Evolutionary conservation across 64 coral and sea anemone species (phyloP).

Genomic region (Dendrophyllia cribrosa): DNA sequence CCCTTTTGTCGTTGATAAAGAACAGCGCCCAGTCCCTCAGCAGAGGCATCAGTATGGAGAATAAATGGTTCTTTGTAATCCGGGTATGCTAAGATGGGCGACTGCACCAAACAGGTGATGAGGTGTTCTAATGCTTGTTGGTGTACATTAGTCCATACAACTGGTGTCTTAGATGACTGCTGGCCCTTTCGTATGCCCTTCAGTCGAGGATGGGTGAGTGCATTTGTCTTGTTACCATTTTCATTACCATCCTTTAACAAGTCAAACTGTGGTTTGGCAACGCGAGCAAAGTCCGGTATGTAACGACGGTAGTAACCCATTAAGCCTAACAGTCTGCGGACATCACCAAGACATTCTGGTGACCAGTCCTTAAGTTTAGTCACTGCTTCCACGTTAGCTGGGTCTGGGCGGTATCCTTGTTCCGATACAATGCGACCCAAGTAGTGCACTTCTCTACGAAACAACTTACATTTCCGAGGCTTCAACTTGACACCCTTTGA

Average conservation of each 20-base stretch:
- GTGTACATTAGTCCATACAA: background rate
- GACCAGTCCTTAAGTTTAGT: background rate
- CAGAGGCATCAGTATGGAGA: conserved; percentile 57
- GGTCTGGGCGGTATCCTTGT: conserved; percentile 15
- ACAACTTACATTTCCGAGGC: conserved; percentile 28
- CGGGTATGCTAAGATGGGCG: conserved; percentile 37
- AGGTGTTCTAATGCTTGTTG: background rate
- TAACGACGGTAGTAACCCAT: conserved; percentile 12
- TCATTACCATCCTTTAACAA: background rate
- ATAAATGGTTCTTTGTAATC: conserved; percentile 36
- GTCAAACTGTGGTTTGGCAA: conserved; percentile 21
- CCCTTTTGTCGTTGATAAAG: conserved; percentile 43
- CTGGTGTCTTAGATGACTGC: background rate
- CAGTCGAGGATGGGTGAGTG: too few relatives aligned
- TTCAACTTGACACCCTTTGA: background rate
- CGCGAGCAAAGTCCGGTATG: conserved; percentile 15
- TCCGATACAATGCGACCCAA: conserved; percentile 14
- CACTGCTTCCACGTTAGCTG: background rate
- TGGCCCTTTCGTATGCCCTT: background rate
- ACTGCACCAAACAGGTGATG: background rate
- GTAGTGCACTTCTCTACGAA: background rate
- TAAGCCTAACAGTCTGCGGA: background rate
- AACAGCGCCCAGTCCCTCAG: conserved; percentile 28
- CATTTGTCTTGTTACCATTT: background rate
- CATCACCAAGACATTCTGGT: background rate